Conservation (phyloP, 2,888 invertebrate genomes). For the Hirtodrosophila duncani region DNA sequence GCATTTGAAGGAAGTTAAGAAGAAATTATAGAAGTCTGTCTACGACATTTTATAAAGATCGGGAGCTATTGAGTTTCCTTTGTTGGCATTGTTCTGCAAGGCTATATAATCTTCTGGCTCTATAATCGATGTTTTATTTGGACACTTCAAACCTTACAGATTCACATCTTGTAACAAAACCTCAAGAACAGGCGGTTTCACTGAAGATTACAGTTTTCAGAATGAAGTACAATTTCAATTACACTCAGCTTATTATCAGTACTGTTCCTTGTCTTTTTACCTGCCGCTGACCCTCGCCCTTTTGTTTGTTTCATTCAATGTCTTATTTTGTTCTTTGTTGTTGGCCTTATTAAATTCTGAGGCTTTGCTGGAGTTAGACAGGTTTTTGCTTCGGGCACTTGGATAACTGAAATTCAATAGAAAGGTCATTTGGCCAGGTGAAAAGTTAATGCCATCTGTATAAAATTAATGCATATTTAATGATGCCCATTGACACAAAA, state of each 20-base stretch:
- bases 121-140: no score
- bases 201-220: not conserved
- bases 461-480: slow-evolving; percentile 64
- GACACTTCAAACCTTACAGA: no score
- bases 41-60: no score
- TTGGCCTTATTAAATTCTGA: slow-evolving; percentile 12
- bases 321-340: slow-evolving; percentile 23
- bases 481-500: slow-evolving; percentile 31
- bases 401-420: no score
- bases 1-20: no score
- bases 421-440: slow-evolving; percentile 9
- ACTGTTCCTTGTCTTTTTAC: not conserved
- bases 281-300: no score
- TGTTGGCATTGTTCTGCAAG: no score
- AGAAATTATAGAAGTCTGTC: no score
- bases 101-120: no score
- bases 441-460: slow-evolving; percentile 36
- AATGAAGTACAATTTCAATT: slow-evolving; percentile 14
- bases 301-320: slow-evolving; percentile 25
- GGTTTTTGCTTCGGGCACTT: not conserved
- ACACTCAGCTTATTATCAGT: slow-evolving; percentile 2
- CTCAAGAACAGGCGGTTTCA: no score
- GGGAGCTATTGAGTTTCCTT: no score
- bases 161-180: no score
- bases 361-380: slow-evolving; percentile 5